Evolutionary conservation across 2,113 vertebrate species (phyloP).

Genomic region (Leptosomus discolor): DNA sequence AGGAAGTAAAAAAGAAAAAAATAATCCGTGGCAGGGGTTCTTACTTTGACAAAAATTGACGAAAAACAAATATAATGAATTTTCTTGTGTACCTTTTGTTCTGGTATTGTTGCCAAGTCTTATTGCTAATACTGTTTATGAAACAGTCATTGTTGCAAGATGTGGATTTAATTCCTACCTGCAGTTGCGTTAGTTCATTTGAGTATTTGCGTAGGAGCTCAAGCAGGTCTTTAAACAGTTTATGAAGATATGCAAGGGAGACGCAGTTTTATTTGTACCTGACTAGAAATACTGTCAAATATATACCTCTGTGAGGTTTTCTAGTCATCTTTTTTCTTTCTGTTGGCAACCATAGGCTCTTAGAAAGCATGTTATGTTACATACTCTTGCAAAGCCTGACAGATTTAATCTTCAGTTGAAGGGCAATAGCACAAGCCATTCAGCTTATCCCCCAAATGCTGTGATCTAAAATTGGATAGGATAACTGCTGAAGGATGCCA

Average conservation of each 20-base stretch:
- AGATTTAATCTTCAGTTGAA: neutral
- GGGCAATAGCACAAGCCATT: neutral
- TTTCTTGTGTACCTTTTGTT: neutral
- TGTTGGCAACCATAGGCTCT: neutral
- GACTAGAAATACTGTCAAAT: neutral
- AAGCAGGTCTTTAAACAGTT: neutral
- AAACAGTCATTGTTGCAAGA: neutral
- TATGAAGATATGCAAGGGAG: neutral
- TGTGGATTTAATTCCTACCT: neutral
- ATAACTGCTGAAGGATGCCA: neutral
- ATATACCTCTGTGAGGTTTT: neutral
- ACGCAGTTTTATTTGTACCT: neutral
- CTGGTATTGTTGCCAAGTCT: neutral
- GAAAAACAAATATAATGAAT: neutral
- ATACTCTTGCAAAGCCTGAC: neutral
- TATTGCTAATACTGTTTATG: neutral
- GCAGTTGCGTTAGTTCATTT: neutral
- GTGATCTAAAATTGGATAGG: neutral
- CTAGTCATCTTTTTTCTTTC: neutral
- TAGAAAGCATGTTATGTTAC: neutral
- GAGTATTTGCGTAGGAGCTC: neutral
- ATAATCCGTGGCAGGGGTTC: neutral
- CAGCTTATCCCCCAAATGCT: neutral
- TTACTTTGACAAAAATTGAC: neutral
- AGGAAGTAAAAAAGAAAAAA: neutral